Base-by-base conservation (phyloP, 2,113 vertebrate genomes). In the Hystrix cristata region DNA sequence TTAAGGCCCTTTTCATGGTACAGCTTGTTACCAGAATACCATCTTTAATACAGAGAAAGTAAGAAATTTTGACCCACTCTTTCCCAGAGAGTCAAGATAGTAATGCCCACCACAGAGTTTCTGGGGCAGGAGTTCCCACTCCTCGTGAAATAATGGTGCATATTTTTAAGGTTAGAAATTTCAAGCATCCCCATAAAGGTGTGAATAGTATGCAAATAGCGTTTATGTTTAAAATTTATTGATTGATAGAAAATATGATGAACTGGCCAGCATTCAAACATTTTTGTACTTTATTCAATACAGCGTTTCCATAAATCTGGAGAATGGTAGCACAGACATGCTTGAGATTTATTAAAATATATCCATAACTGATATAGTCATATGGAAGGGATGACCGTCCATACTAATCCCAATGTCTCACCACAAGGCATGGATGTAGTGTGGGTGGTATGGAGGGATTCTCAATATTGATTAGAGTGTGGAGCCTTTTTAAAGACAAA, bases 41-140 rank as follows among this genome's bases (percentile, higher is more conserved):
- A 82, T 67, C 31, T 87, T 89, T 57, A 87, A 84, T 90, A 48
- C 19, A 87, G 7, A 51, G 67, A 95, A 85, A 85, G 80, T 90
- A 84, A 89, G 43, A 89, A 89, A 2, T 27, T 64, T 46, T 72
- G 53, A 43, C 43, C 48, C 38, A 87, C 4, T 10, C 27, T 76
- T 92, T 83, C 38, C 85, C 65, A 18, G 25, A 91, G 7, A 69
- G 4, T 57, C 69, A 88, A 64, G 55, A 38, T 71, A 46, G 62
- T 78, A 55, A 15, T 62, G n/a, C 23, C 62, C 29, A 69, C 21
- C 5, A 14, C 3, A 23, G 71, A 60, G 8, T 34, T 74, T 29
- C 38, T 10, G 34, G 6, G 29, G 4, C 18, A 53, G 16, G 76
- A 57, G 38, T 87, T 76, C 38, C 14, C 38, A 51, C 59, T 94